Evolutionary conservation across 2,113 vertebrate genomes (phyloP), one percentile per base, ranked within the genome.

Genomic region (Neomonachus schauinslandi): DNA sequence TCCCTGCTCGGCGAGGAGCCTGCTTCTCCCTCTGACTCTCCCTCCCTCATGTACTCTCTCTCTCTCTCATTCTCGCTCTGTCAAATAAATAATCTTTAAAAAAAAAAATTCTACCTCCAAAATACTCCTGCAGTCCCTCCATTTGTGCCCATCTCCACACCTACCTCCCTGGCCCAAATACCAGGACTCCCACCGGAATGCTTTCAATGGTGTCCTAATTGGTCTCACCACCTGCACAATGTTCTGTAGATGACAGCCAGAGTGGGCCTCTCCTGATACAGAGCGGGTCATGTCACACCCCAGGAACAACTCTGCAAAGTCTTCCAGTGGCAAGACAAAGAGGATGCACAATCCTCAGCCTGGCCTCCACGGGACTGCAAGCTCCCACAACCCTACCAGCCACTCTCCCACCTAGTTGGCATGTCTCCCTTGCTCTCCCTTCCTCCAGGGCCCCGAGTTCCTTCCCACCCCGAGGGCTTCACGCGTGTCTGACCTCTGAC

Each of bases 141-240:
- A 55, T 7, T 53, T 89, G 26, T 10, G 42, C 1, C n/a, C 49
- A n/a, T 18, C 28, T 74, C 53, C 71, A 31, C 7, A 28, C 6
- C 15, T 31, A 42, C 8, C 11, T 51, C 28, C 5, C 28, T 61
- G 42, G 51, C 21, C 59, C 59, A 69, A 24, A 55, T 15, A 74
- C 36, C 36, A 72, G 19, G 57, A 21, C 49, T 28, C 10, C 63
- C 46, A 55, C 28, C 7, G 11, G 39, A 49, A 79, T 19, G 36
- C 14, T 14, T 3, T 0, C 33, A 46, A n/a, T 3, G 14, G 14
- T 1, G 0, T 57, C 31, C 61, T 77, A n/a, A 2, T 26, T 26
- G 8, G 18, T 65, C 72, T 61, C 57, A 22, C 49, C 36, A 55
- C 55, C 71, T 51, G 18, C 84, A 51, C 33, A 57, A 28, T 31